These are phyloP conservation scores for Hyla sarda DNA, from an alignment of 2,113 vertebrate genomes.

Conservation along the genomic window DNA sequence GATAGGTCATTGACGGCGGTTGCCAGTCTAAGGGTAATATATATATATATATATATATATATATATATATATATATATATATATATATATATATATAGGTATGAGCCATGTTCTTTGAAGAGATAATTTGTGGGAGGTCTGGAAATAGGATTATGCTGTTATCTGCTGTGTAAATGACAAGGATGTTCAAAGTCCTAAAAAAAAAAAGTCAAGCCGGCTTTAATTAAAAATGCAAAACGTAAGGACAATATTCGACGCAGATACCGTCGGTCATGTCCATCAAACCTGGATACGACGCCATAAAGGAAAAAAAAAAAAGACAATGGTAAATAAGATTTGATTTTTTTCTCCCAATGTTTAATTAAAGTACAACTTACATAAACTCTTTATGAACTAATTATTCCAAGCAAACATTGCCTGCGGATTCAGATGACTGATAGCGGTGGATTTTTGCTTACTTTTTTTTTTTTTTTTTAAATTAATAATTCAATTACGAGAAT, in stretches of 20 bases:
- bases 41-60: not conserved
- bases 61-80: slow-evolving; percentile 57
- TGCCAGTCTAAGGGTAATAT: slow-evolving; percentile 69
- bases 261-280: slow-evolving; percentile 24
- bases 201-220: slow-evolving; percentile 73
- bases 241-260: slow-evolving; percentile 42
- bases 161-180: slow-evolving; percentile 85
- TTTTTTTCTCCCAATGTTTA: not conserved
- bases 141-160: slow-evolving; percentile 86
- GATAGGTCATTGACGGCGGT: slow-evolving; percentile 75
- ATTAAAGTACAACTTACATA: not conserved
- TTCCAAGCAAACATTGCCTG: not conserved
- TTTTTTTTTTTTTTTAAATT: not conserved
- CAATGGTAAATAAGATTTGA: slow-evolving; percentile 43
- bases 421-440: not conserved
- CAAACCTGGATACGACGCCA: not conserved
- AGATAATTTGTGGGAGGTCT: slow-evolving; percentile 78
- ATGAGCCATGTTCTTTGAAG: slow-evolving; percentile 77
- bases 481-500: not conserved
- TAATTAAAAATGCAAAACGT: slow-evolving; percentile 71
- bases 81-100: slow-evolving; percentile 71
- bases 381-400: slow-evolving; percentile 26
- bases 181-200: slow-evolving; percentile 81
- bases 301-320: not conserved
- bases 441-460: not conserved